A percentile compares a stretch with the other conserved stretches of the same genome.
These are phyloP conservation scores for Ceryle rudis DNA, from an alignment of 2,797 vertebrate genomes.

Conservation along the genomic window DNA sequence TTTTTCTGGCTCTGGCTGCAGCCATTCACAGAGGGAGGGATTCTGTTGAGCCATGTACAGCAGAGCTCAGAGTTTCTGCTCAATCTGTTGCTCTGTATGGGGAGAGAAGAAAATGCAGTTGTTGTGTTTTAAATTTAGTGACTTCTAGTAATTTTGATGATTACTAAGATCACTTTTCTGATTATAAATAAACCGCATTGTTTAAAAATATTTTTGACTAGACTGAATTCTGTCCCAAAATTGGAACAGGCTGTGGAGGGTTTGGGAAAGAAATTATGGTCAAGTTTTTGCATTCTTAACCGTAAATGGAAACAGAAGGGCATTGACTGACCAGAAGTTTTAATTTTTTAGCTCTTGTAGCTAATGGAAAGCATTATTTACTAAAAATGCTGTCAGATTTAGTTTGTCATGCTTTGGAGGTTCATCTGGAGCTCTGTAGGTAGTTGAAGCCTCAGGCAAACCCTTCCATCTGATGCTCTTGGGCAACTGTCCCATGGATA, in stretches of 20 bases:
- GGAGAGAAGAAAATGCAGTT: conserved; percentile 27
- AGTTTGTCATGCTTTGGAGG: not conserved
- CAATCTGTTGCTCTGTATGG: not conserved
- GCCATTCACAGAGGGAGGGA: not conserved
- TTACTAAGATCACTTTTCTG: conserved; percentile 23
- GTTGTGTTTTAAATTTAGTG: conserved; percentile 45
- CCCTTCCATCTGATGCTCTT: not conserved
- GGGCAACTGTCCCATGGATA: not conserved
- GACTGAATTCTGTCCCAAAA: conserved; percentile 46
- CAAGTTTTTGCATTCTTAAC: conserved; percentile 61
- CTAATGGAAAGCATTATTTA: conserved; percentile 12
- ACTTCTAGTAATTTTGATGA: conserved; percentile 44
- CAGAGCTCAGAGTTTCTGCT: not conserved
- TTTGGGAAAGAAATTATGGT: conserved; percentile 60
- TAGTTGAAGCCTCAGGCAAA: not conserved
- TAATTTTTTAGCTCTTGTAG: conserved; percentile 14
- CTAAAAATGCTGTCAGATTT: conserved; percentile 9
- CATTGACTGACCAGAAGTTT: conserved; percentile 43
- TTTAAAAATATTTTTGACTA: conserved; percentile 65
- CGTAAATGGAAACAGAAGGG: conserved; percentile 68
- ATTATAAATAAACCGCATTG: conserved; percentile 61
- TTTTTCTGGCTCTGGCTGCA: not conserved
- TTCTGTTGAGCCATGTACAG: not conserved
- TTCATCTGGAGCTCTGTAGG: not conserved
- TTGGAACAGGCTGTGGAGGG: conserved; percentile 57